Evolutionary conservation across 2,797 vertebrate species (phyloP).

Genomic region (Petrocephalus sullivani): DNA sequence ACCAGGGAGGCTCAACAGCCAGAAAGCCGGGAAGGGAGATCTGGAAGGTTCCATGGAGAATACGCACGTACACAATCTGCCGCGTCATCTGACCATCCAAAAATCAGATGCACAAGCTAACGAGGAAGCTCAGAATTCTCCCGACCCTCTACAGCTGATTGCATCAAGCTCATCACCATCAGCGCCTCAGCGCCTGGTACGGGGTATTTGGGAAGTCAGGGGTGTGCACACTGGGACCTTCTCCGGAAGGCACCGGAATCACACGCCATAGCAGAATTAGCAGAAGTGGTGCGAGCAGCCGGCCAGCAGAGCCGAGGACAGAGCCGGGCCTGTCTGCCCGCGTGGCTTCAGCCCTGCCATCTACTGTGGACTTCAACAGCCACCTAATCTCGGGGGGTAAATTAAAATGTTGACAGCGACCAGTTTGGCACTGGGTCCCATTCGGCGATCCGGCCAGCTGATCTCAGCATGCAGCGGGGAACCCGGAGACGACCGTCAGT

Average conservation of each 20-base stretch:
- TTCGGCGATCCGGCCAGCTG: neutral
- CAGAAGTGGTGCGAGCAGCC: neutral
- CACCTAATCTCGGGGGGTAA: neutral
- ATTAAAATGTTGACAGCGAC: constrained; percentile 1
- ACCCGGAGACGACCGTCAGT: neutral
- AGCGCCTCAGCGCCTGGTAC: neutral
- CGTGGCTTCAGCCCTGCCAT: neutral
- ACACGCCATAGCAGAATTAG: neutral
- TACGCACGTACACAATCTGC: neutral
- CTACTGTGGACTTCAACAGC: neutral
- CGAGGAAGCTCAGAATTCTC: neutral
- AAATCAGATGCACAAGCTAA: neutral
- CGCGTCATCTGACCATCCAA: neutral
- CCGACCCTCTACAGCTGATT: neutral
- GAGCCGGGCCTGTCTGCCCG: neutral
- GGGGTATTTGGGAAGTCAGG: neutral
- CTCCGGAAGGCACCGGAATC: neutral
- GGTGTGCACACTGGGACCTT: neutral
- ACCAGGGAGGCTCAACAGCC: neutral
- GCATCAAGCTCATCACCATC: neutral
- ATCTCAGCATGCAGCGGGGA: neutral
- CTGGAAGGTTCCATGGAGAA: neutral
- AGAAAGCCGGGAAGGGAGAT: neutral
- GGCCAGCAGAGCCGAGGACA: neutral
- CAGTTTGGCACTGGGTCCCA: neutral